Evolutionary conservation across 2,888 invertebrate species (phyloP), one percentile per base, ranked within the genome.

Genomic region (Lissonota sp.): DNA sequence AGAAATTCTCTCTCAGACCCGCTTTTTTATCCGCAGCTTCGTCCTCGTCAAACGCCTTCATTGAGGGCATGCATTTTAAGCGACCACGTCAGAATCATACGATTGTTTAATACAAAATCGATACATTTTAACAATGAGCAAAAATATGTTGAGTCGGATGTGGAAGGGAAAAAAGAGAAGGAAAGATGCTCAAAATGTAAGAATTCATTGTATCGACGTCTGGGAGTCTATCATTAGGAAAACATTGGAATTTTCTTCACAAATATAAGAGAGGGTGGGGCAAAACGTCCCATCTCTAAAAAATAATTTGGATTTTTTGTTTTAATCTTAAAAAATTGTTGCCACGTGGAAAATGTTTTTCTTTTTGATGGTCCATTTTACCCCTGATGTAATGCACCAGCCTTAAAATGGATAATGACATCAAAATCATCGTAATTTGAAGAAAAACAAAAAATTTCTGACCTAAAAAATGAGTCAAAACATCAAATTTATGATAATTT

Each of bases 151-250:
- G 57, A 62, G 49, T 62, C 81, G 81, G 78, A 81, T 71, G 78
- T 71, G 42, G 78, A 73, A 83, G 55, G 67, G 71, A 67, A 76
- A 72, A 75, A 80, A 79, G 69, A 74, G 74, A 78, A 77, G 64
- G 71, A 74, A 81, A 73, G 51, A 53, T 58, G 26, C 46, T 39
- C 42, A 53, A 62, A 75, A 62, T 39, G 60, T 2, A 49, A 26
- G 46, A 64, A 79, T 81, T 79, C 79, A 83, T 80, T 80, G 75
- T 80, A 66, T 80, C 55, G 74, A 75, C 74, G 66, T 49, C 49
- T 77, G 74, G 73, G 82, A 69, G 73, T 83, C 84, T 84, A 84
- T 86, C 86, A 87, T 87, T 86, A 83, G 26, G 84, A 86, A 84
- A 86, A 37, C 39, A 74, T 73, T 58, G 55, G 58, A 66, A 55